Evolutionary conservation across 2,888 invertebrate species (phyloP).

Genomic region (Sarcophaga caerulescens): DNA sequence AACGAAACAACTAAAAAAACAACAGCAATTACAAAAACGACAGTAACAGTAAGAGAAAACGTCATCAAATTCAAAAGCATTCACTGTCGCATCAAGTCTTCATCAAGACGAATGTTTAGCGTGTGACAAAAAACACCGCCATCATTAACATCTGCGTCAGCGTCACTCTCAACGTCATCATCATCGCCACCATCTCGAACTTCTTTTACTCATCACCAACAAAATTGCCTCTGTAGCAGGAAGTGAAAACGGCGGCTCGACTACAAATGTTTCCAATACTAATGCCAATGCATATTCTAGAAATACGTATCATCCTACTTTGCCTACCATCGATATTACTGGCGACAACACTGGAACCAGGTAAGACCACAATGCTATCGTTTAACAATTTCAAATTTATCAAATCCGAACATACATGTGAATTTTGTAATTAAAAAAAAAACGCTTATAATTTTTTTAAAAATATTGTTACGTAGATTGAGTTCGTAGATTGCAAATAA

Average conservation of each 20-base stretch:
- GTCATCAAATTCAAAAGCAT: conserved; percentile 22
- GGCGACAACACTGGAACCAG: conserved; percentile 81
- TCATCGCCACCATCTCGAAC: conserved; percentile 38
- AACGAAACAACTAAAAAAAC: conserved; percentile 12
- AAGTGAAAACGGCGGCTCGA: conserved; percentile 57
- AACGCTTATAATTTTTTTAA: too few relatives aligned
- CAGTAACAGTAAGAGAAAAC: conserved; percentile 11
- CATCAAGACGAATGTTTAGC: conserved; percentile 50
- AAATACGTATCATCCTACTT: conserved; percentile 80
- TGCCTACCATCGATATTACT: conserved; percentile 81
- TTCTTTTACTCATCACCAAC: conserved; percentile 59
- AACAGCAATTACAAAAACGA: not conserved
- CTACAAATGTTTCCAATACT: conserved; percentile 75
- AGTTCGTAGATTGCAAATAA: too few relatives aligned
- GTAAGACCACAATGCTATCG: conserved; percentile 71
- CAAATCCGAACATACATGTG: too few relatives aligned
- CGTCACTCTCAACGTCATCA: not conserved
- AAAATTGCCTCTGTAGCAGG: conserved; percentile 56
- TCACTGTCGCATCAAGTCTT: not conserved
- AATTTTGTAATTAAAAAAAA: too few relatives aligned
- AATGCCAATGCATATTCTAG: conserved; percentile 80
- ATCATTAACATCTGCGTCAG: not conserved
- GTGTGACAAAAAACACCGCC: conserved; percentile 41
- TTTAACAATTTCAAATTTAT: too few relatives aligned
- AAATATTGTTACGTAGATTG: too few relatives aligned